Base-by-base conservation (phyloP, 2,797 vertebrate species). In the Huso huso region DNA sequence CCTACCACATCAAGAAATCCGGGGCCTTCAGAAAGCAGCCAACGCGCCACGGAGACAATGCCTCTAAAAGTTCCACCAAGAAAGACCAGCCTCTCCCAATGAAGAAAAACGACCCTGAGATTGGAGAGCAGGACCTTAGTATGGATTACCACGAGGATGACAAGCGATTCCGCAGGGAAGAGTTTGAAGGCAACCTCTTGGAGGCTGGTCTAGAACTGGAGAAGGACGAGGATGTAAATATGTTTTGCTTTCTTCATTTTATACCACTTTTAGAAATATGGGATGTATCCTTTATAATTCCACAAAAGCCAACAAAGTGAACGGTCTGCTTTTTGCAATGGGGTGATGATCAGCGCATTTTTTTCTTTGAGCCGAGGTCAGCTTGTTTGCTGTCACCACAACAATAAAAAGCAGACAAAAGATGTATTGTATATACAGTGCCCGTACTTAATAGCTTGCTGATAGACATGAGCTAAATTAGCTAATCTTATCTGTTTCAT, bases 131-230 rank as follows among this genome's bases (percentile, higher is more conserved):
- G 0, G 90, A 92, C 7, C 82, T 88, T 1, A 86, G 77, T 0
- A 0, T 80, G 12, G 91, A 95, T 70, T 92, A 89, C 70, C 87
- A 93, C 0, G 95, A 97, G 61, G 93, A 97, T 0, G 94, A 97
- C 83, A 91, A 93, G 81, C 85, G 84, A 37, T 87, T 90, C 71
- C 90, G 85, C 51, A 79, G 93, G 64, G 90, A 94, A 6, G 95
- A 98, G 74, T 98, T 93, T 0, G 96, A 99, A 72, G 87, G 91
- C 11, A 96, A 96, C 77, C 93, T 99, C 0, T 75, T 84, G 55
- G 92, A 95, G 77, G 93, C 91, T 0, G 97, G 96, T 10, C 89
- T 99, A 69, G 91, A 97, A 85, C 82, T 99, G 81, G 97, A 99
- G 73, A 93, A 74, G 0, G 94, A 97, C 2, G 94, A 96, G 75